These are phyloP conservation scores for Haplotaxodon microlepis DNA, from an alignment of 2,113 vertebrate species.

Conservation along the genomic window DNA sequence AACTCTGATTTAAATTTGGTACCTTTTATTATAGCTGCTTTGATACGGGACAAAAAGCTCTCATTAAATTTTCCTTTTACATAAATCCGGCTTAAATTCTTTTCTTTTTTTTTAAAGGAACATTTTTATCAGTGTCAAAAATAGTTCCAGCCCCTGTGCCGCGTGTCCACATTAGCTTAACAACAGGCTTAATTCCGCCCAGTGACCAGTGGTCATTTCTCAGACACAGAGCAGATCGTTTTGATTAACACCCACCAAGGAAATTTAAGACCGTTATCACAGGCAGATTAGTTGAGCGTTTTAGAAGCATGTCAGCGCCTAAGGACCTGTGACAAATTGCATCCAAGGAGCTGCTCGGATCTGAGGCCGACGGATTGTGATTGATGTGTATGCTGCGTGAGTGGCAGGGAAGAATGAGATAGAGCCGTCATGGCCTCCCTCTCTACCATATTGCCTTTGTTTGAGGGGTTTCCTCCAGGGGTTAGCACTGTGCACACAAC, in stretches of 20 bases:
- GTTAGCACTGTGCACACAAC: conserved; percentile 26
- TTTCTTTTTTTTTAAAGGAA: background rate
- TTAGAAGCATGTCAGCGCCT: conserved; percentile 53
- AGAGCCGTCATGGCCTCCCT: conserved; percentile 52
- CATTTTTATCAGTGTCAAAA: background rate
- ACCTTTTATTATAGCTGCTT: background rate
- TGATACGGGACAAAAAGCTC: background rate
- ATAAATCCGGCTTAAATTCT: background rate
- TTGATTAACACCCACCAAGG: conserved; percentile 52
- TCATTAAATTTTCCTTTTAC: background rate
- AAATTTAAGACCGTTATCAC: conserved; percentile 26
- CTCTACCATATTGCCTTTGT: conserved; percentile 45
- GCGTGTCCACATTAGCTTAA: conserved; percentile 14
- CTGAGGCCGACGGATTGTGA: conserved; percentile 39
- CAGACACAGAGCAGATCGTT: conserved; percentile 38
- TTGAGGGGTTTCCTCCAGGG: conserved; percentile 30
- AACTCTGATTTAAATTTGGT: background rate
- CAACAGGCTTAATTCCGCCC: conserved; percentile 1
- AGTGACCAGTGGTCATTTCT: conserved; percentile 20
- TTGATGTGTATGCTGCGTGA: conserved; percentile 61
- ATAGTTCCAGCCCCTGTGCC: background rate
- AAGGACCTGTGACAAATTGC: conserved; percentile 58
- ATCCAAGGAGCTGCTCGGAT: conserved; percentile 43
- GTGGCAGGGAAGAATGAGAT: conserved; percentile 62
- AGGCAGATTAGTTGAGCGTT: conserved; percentile 52